phyloP scores from a whole-genome alignment of 2,888 invertebrate species.

The Adela reaumurella region DNA sequence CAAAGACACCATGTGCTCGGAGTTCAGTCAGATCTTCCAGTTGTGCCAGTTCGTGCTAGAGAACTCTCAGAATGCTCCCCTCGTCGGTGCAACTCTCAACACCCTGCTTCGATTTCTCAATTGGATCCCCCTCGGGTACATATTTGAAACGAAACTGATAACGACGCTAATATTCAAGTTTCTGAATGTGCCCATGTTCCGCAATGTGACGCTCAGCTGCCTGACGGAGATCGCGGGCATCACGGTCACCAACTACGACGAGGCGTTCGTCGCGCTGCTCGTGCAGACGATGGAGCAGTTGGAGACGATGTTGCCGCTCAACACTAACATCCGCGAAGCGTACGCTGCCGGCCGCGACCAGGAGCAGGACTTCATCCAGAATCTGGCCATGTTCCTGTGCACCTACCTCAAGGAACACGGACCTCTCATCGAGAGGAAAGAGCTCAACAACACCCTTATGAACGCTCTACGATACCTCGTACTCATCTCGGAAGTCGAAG shows the following conservation, averaged over 20 bases:
- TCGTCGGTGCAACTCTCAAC: slow-evolving; percentile 94
- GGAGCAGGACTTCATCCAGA: slow-evolving; percentile 98
- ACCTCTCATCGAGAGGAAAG: slow-evolving; percentile 78
- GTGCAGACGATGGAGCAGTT: slow-evolving; percentile 90
- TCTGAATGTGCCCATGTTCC: slow-evolving; percentile 94
- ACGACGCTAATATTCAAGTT: slow-evolving; percentile 94
- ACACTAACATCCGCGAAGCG: slow-evolving; percentile 90
- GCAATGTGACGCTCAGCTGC: slow-evolving; percentile 97
- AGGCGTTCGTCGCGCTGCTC: slow-evolving; percentile 87
- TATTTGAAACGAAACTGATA: slow-evolving; percentile 97
- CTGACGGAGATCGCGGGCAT: slow-evolving; percentile 97
- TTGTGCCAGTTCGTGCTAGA: slow-evolving; percentile 98
- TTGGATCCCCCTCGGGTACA: slow-evolving; percentile 99
- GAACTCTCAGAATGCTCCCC: slow-evolving; percentile 93
- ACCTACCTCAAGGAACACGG: slow-evolving; percentile 96
- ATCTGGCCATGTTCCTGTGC: slow-evolving; percentile 94
- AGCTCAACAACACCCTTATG: slow-evolving; percentile 70
- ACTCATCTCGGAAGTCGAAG: slow-evolving; percentile 95
- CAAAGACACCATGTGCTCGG: slow-evolving; percentile 98
- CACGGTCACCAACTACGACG: slow-evolving; percentile 85
- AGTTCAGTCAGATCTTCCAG: slow-evolving; percentile 97
- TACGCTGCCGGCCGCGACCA: slow-evolving; percentile 92
- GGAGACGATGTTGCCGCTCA: slow-evolving; percentile 86
- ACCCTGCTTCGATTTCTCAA: slow-evolving; percentile 95
- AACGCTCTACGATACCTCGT: slow-evolving; percentile 85